Evolutionary conservation across 2,113 vertebrate species (phyloP).

Genomic region (Candoia aspera): DNA sequence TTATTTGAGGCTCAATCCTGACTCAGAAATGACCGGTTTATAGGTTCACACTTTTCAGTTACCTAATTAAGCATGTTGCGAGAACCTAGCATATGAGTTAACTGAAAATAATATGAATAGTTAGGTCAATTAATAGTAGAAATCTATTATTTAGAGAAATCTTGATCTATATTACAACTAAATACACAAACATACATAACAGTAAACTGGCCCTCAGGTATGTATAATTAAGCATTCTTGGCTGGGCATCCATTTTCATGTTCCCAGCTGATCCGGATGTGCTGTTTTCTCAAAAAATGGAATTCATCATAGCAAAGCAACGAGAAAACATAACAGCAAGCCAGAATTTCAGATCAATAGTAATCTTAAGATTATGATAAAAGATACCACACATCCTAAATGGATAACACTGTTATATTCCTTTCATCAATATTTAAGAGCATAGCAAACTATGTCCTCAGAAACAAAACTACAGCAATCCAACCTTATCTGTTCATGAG

Average conservation of each 20-base stretch:
- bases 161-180: not conserved
- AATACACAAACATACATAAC: not conserved
- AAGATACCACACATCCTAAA: constrained; percentile 64
- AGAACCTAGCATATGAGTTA: not conserved
- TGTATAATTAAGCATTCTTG: constrained; percentile 32
- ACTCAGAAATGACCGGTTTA: not conserved
- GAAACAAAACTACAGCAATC: constrained; percentile 60
- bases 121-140: not conserved
- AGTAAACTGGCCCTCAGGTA: not conserved
- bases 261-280: constrained; percentile 56
- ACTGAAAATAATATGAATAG: not conserved
- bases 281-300: constrained; percentile 72
- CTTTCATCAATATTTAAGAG: constrained; percentile 68
- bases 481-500: constrained; percentile 63
- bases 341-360: constrained; percentile 72
- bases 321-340: constrained; percentile 69
- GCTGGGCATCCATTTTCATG: constrained; percentile 66
- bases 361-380: constrained; percentile 64
- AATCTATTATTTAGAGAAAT: not conserved
- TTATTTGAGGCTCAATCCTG: not conserved
- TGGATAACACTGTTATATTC: constrained; percentile 61
- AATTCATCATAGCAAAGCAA: constrained; percentile 73
- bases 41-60: not conserved
- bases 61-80: not conserved
- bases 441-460: constrained; percentile 66